Conservation (phyloP, 2,113 vertebrate genomes). For the Nycticebus coucang region DNA sequence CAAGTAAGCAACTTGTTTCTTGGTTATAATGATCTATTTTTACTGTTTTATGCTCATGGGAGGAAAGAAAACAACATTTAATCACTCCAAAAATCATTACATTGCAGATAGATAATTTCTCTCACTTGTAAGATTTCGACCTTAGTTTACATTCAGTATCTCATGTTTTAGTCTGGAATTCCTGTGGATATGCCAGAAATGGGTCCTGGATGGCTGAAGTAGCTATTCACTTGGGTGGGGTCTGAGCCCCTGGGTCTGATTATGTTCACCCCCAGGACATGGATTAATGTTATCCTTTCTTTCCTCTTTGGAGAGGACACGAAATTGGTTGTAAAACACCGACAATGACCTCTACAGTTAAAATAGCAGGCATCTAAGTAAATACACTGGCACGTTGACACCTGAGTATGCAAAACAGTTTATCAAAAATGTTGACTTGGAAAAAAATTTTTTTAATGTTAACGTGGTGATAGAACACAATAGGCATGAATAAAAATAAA, state of each 20-base stretch:
- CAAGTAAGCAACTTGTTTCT: constrained; percentile 11
- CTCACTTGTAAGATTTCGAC: constrained; percentile 6
- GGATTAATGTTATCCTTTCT: background rate
- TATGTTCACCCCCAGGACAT: background rate
- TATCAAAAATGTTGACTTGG: background rate
- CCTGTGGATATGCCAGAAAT: background rate
- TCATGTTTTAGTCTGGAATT: constrained; percentile 8
- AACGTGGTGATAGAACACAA: too few species aligned
- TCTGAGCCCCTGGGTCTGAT: background rate
- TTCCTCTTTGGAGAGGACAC: background rate
- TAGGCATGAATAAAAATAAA: too few species aligned
- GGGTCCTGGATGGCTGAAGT: background rate
- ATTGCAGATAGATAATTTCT: background rate
- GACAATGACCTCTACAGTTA: background rate
- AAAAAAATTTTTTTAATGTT: too few species aligned
- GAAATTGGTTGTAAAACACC: background rate
- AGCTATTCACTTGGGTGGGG: background rate
- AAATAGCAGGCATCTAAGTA: background rate
- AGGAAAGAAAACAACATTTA: background rate
- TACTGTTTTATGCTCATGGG: background rate
- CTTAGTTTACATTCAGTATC: background rate
- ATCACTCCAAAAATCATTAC: background rate
- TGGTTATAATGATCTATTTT: background rate
- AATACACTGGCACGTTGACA: background rate
- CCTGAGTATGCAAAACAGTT: background rate